Percentiles rank a stretch among this genome's conserved stretches.
These are phyloP conservation scores for Ophion ventricosus DNA, from an alignment of 2,888 invertebrate species.

Conservation along the genomic window DNA sequence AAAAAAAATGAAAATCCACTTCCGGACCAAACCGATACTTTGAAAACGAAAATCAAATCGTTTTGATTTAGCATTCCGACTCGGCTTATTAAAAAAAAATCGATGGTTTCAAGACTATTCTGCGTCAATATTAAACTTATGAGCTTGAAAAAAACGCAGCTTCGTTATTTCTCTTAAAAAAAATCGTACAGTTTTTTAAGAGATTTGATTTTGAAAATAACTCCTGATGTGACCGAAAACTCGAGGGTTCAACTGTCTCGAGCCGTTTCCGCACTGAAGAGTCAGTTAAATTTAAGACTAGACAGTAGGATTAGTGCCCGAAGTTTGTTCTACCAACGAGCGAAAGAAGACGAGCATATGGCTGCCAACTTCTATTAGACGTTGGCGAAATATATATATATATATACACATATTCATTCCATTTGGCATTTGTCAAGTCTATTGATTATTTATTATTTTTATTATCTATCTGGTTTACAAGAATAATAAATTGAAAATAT, in stretches of 20 bases:
- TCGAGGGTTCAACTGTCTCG: slow-evolving; percentile 73
- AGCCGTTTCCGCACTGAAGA: slow-evolving; percentile 80
- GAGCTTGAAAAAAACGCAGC: no score
- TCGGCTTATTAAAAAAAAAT: neutral
- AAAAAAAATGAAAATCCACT: neutral
- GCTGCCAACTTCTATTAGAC: slow-evolving; percentile 76
- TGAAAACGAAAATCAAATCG: neutral
- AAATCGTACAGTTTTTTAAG: neutral
- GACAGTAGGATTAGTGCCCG: slow-evolving; percentile 80
- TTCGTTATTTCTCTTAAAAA: neutral
- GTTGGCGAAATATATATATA: slow-evolving; percentile 74
- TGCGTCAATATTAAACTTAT: neutral
- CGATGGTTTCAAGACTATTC: neutral
- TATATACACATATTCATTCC: no score
- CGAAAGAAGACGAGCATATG: slow-evolving; percentile 76
- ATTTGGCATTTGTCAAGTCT: neutral
- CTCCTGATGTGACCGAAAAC: neutral
- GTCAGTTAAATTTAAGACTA: slow-evolving; percentile 67
- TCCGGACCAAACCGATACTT: neutral
- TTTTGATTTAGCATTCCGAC: neutral
- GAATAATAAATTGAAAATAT: neutral
- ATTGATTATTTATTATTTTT: neutral
- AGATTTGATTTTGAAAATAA: neutral
- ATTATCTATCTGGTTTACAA: neutral
- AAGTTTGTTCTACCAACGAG: slow-evolving; percentile 81